Percentiles rank a stretch among this genome's conserved stretches.
These are phyloP conservation scores for Megastigmus dorsalis DNA, from an alignment of 2,888 invertebrate genomes.

Conservation along the genomic window DNA sequence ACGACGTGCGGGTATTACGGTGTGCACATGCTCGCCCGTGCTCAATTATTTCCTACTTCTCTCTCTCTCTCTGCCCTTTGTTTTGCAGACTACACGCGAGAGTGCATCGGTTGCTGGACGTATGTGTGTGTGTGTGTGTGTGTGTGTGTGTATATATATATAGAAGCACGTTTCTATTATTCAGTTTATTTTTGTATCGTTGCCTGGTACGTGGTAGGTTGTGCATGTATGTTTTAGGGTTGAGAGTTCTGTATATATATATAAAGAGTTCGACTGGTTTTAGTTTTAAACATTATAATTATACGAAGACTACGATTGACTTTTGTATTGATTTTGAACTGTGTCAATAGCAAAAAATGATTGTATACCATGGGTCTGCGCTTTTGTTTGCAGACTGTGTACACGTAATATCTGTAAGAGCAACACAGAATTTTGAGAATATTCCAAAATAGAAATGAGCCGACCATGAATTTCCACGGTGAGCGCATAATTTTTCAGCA, in stretches of 20 bases:
- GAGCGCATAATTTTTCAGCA: not conserved
- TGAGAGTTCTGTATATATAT: not conserved
- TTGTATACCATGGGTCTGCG: too few species aligned
- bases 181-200: not conserved
- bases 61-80: slow-evolving; percentile 20
- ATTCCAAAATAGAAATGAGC: too few species aligned
- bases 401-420: too few species aligned
- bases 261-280: too few species aligned
- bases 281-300: too few species aligned
- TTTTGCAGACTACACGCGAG: slow-evolving; percentile 1
- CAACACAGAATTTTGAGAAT: too few species aligned
- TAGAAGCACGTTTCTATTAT: slow-evolving; percentile 3
- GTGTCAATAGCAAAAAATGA: too few species aligned
- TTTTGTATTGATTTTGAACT: too few species aligned
- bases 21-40: not conserved
- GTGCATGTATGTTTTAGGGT: too few species aligned
- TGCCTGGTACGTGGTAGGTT: too few species aligned
- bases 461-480: not conserved
- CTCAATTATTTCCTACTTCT: slow-evolving; percentile 48
- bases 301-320: too few species aligned
- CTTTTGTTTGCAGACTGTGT: too few species aligned
- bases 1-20: not conserved
- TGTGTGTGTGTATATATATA: not conserved
- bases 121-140: not conserved
- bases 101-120: not conserved